Evolutionary conservation across 1,140 invertebrate species (phyloP).

Genomic region (Ectropis grisescens): DNA sequence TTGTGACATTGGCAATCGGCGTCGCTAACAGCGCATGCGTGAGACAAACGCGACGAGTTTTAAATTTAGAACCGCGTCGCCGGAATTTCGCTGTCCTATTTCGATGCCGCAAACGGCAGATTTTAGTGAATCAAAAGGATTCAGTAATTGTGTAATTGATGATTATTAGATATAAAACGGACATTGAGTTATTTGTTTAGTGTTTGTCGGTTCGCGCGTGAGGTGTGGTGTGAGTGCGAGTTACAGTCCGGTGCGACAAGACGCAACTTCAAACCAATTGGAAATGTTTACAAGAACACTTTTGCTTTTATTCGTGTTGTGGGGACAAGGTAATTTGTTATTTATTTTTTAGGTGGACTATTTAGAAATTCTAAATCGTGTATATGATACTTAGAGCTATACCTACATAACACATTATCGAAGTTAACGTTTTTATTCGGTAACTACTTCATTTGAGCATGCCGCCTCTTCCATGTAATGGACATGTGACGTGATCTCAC

Average conservation of each 20-base stretch:
- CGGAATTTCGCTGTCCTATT: conserved; percentile 51
- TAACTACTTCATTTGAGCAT: too few species aligned
- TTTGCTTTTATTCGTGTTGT: conserved; percentile 19
- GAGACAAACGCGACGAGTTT: conserved; percentile 33
- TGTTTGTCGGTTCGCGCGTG: background rate
- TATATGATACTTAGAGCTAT: too few species aligned
- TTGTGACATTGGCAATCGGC: conserved; percentile 17
- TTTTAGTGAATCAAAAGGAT: conserved; percentile 17
- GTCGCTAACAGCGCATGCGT: conserved; percentile 50
- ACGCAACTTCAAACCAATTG: too few species aligned
- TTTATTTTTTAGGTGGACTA: too few species aligned
- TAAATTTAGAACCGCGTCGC: conserved; percentile 57
- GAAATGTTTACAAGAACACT: conserved; percentile 6
- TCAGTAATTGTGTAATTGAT: conserved; percentile 11
- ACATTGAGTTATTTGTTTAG: conserved; percentile 4
- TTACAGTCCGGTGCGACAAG: too few species aligned
- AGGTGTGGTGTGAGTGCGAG: conserved; percentile 6
- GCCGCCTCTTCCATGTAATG: too few species aligned
- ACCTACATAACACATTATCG: too few species aligned
- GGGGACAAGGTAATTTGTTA: conserved; percentile 24
- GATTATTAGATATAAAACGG: conserved; percentile 2
- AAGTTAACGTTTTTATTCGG: too few species aligned
- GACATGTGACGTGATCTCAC: too few species aligned
- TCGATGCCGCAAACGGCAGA: conserved; percentile 38
- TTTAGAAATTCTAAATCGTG: too few species aligned